Conservation (phyloP, 2,797 vertebrate species). For the Orientallactaga sibirica region DNA sequence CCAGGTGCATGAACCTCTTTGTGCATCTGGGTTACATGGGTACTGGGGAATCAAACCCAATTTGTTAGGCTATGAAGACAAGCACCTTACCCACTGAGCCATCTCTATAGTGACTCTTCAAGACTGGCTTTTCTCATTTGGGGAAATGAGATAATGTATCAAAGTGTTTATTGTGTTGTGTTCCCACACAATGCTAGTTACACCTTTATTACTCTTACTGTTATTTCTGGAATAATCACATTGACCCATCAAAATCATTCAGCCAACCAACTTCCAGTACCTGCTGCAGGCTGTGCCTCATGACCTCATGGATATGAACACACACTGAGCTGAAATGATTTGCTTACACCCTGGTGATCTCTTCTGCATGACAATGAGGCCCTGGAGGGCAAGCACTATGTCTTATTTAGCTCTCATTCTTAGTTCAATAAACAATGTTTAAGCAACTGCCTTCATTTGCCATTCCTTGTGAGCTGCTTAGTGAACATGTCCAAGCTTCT, state of each 20-base stretch:
- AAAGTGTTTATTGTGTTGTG: neutral
- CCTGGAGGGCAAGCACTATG: neutral
- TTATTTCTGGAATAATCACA: neutral
- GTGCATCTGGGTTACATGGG: too few species aligned
- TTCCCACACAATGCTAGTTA: neutral
- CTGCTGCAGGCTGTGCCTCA: neutral
- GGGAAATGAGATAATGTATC: neutral
- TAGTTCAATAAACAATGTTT: conserved; percentile 12
- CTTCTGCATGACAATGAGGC: neutral
- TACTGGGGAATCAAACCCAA: too few species aligned
- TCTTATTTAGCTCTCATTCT: conserved; percentile 44
- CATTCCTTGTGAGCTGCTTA: neutral
- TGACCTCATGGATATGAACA: neutral
- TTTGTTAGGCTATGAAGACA: too few species aligned
- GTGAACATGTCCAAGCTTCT: neutral
- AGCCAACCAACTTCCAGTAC: neutral
- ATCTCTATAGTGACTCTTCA: neutral
- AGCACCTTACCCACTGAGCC: too few species aligned
- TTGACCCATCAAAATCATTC: neutral
- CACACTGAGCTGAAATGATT: neutral
- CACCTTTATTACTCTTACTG: conserved; percentile 40
- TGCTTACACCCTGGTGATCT: neutral
- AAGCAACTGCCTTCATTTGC: conserved; percentile 1
- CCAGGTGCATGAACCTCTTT: too few species aligned
- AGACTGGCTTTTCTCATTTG: neutral